Percentiles rank a stretch among this genome's conserved stretches.
These are phyloP conservation scores for Drosophila sp. DNA, from an alignment of 1,140 invertebrate genomes.

Conservation along the genomic window DNA sequence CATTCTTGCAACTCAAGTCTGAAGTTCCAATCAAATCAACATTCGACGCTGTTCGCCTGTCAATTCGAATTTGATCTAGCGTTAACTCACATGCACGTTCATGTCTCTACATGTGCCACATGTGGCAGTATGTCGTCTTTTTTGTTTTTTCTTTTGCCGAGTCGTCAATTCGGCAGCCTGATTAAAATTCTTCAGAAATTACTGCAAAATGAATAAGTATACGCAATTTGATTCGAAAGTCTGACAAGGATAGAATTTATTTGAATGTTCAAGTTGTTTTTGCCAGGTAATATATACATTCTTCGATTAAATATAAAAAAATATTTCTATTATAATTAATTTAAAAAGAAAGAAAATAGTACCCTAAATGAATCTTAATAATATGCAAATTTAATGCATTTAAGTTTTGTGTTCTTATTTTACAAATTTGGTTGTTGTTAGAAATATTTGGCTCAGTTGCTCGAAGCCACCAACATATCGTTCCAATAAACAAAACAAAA, in stretches of 20 bases:
- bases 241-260: background rate
- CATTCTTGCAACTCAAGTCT: constrained; percentile 2
- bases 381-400: too few species aligned
- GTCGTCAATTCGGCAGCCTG: constrained; percentile 27
- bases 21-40: constrained; percentile 28
- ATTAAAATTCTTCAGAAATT: constrained; percentile 51
- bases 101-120: background rate
- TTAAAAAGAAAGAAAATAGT: too few species aligned
- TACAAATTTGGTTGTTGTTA: too few species aligned
- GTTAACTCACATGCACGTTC: constrained; percentile 39
- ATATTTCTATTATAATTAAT: too few species aligned
- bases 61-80: constrained; percentile 61
- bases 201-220: constrained; percentile 11
- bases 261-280: background rate
- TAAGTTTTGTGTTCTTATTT: too few species aligned
- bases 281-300: too few species aligned
- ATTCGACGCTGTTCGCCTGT: constrained; percentile 50
- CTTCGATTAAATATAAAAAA: too few species aligned
- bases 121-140: background rate
- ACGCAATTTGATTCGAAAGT: too few species aligned
- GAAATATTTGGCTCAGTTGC: too few species aligned
- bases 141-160: too few species aligned
- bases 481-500: constrained; percentile 7
- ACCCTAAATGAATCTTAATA: too few species aligned
- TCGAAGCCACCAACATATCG: background rate